Conservation (phyloP, 2,888 invertebrate species). For the Hololepta plana region DNA sequence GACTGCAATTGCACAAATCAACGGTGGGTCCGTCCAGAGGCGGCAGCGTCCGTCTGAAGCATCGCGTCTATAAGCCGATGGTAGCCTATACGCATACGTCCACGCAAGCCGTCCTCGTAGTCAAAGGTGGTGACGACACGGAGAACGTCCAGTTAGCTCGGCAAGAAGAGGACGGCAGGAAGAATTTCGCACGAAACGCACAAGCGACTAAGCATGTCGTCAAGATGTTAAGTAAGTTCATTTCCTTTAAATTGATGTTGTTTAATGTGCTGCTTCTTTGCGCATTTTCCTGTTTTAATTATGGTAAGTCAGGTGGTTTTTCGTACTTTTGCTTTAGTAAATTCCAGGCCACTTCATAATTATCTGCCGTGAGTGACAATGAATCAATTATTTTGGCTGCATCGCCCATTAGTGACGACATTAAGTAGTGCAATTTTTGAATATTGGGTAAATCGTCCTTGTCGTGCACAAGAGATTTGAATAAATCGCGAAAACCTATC, state of each 20-base stretch:
- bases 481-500: no score
- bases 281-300: no score
- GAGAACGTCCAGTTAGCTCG: constrained; percentile 3
- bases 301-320: no score
- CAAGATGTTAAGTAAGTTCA: constrained; percentile 39
- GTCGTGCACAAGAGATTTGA: no score
- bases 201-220: constrained; percentile 29
- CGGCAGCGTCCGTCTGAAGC: constrained; percentile 23
- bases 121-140: constrained; percentile 11
- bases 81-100: constrained; percentile 12
- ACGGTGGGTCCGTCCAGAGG: constrained; percentile 19
- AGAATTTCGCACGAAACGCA: constrained; percentile 24
- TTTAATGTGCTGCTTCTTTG: no score
- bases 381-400: no score
- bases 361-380: no score
- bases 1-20: constrained; percentile 25
- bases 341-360: no score
- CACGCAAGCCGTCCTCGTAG: constrained; percentile 13
- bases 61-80: constrained; percentile 16
- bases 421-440: no score
- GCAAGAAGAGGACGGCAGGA: constrained; percentile 23
- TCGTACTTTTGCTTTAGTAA: no score
- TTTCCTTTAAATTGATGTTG: constrained; percentile 3
- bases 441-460: no score
- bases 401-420: no score